A percentile compares a stretch with the other conserved stretches of the same genome.
These are phyloP conservation scores for Triplophysa siluroides DNA, from an alignment of 2,113 vertebrate genomes.

Conservation along the genomic window DNA sequence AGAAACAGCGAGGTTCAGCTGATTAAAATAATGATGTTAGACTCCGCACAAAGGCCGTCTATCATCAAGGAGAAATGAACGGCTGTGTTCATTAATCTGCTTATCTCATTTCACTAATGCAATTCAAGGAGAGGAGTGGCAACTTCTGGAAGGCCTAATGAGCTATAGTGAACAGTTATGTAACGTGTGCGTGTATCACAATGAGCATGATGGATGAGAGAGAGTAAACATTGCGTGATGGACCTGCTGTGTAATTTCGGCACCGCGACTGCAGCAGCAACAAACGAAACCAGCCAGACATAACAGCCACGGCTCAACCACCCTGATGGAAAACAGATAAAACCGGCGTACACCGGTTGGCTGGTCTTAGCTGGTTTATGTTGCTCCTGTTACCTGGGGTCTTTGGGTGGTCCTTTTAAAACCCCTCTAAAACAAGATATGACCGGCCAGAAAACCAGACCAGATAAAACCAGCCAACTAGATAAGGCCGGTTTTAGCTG, in stretches of 20 bases:
- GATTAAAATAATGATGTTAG: conserved; percentile 49
- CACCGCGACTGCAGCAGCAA: background rate
- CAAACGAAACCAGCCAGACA: background rate
- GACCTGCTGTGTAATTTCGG: conserved; percentile 9
- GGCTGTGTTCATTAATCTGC: conserved; percentile 39
- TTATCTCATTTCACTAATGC: conserved; percentile 54
- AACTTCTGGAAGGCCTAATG: conserved; percentile 34
- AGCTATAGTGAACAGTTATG: conserved; percentile 32
- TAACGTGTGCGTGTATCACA: conserved; percentile 41
- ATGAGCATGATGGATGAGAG: background rate
- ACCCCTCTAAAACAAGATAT: too few relatives aligned
- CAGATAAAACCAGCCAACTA: too few relatives aligned
- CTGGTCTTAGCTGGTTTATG: too few relatives aligned
- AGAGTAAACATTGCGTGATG: conserved; percentile 13
- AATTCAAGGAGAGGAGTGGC: conserved; percentile 46
- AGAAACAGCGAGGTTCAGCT: conserved; percentile 25
- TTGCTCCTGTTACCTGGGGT: too few relatives aligned
- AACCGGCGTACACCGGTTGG: too few relatives aligned
- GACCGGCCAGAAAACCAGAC: too few relatives aligned
- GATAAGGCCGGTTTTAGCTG: too few relatives aligned
- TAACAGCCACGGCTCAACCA: background rate
- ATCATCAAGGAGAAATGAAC: conserved; percentile 26
- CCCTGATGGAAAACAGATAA: too few relatives aligned
- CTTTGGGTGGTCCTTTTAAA: too few relatives aligned
- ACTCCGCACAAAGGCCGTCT: conserved; percentile 30